Base-by-base conservation (phyloP, 2,888 invertebrate genomes). In the Drosophila phalerata region DNA sequence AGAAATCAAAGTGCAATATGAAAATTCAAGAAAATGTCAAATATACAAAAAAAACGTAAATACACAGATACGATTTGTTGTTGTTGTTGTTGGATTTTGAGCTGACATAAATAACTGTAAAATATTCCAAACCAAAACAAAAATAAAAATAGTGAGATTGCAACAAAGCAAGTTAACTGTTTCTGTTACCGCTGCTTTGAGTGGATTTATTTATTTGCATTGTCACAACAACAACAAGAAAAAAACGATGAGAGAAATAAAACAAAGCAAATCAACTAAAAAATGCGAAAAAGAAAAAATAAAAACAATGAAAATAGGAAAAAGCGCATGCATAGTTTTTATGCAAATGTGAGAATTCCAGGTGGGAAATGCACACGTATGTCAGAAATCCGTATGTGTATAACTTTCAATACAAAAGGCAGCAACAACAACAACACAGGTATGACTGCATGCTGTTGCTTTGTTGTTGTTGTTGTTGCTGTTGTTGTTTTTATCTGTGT, bases 171-270 rank as follows among this genome's bases (percentile, higher is more conserved):
- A 52, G 42, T 40, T 64, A 43, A 34, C 55, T 43, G 55, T 43
- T 55, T 55, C 34, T 55, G 55, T 55, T 55, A 42, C 34, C 51
- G 76, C 70, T 71, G 68, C 62, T 73, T 80, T 71, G 67, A 69
- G 73, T 72, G 72, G 82, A 82, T 86, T 86, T 86, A 80, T 82
- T 85, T 87, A 75, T 72, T 69, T 57, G 64, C 67, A 42, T 28
- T 32, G 56, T 51, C 34, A 53, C 42, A 53, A 52, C 51, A 8
- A 2, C 8, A 8, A 10, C 9, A 9, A 47, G 57, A 30, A 9
- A 19, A 28, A 48, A n/a, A 22, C 10, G 37, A 11, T 22, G 30
- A 30, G 9, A 10, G 30, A 63, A 51, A 34, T 17, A 52, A 66
- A 69, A 38, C 32, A 64, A 60, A 32, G 30, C 56, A 63, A 67